Percentiles rank a stretch among this genome's conserved stretches.
phyloP scores from a whole-genome alignment of 92 coral and sea anemone genomes.

The Montipora capitata region DNA sequence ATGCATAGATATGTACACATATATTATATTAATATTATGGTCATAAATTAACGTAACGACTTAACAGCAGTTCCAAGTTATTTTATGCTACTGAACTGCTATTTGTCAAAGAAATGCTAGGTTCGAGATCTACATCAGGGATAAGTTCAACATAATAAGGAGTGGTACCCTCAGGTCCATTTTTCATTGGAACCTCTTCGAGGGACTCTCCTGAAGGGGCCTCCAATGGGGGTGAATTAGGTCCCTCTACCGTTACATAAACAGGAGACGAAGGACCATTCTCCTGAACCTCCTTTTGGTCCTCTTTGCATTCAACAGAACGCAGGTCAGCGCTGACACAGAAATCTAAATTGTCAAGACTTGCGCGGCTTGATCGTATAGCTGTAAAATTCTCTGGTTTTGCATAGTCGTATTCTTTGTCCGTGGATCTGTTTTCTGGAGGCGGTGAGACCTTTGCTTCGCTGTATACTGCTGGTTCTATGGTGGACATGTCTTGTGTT shows the following conservation, averaged over 20 bases:
- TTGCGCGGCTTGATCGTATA: background rate
- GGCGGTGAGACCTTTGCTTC: background rate
- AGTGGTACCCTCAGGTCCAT: background rate
- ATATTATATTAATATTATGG: too few species aligned
- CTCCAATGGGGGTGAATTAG: constrained; percentile 2
- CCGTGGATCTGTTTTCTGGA: constrained; percentile 10
- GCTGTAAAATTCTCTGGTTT: constrained; percentile 26
- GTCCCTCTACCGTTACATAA: constrained; percentile 29
- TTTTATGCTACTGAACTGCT: background rate
- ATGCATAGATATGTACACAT: too few species aligned
- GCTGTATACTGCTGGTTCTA: constrained; percentile 2
- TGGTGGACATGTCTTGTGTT: background rate
- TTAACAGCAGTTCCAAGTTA: background rate
- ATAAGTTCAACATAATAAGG: constrained; percentile 35
- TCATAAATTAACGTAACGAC: too few species aligned
- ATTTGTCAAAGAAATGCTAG: background rate
- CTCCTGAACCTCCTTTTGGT: background rate
- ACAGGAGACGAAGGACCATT: constrained; percentile 24
- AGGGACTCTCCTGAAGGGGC: background rate
- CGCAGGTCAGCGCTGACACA: background rate
- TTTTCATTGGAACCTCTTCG: background rate
- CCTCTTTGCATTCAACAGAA: constrained; percentile 3
- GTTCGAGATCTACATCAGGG: background rate
- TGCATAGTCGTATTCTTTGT: constrained; percentile 37
- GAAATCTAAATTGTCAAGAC: constrained; percentile 31